Conservation (phyloP, 2,113 vertebrate genomes). For the Galeopterus variegatus region DNA sequence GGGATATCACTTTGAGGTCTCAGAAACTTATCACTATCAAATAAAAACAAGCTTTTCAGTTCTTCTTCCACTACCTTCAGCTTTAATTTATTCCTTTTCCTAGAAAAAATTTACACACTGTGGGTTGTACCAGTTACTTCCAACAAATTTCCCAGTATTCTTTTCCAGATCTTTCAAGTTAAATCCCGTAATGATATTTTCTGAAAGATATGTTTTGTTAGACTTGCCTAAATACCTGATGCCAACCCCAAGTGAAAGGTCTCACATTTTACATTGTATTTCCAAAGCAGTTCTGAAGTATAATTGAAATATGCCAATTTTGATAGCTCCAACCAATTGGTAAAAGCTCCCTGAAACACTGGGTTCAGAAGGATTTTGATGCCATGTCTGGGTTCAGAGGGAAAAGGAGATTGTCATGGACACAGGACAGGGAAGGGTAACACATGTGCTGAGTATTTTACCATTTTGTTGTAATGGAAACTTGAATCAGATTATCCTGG, state of each 20-base stretch:
- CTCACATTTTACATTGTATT: neutral
- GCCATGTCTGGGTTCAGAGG: neutral
- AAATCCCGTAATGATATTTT: neutral
- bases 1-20: neutral
- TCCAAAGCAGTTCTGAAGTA: conserved; percentile 4
- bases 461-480: neutral
- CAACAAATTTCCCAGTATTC: neutral
- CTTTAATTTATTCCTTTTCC: neutral
- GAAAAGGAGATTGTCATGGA: neutral
- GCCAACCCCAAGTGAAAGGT: neutral
- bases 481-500: neutral
- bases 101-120: conserved; percentile 18
- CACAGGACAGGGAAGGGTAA: neutral
- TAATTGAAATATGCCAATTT: neutral
- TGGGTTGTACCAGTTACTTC: neutral
- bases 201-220: conserved; percentile 15
- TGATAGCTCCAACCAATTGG: neutral
- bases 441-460: neutral
- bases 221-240: conserved; percentile 20
- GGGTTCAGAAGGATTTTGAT: neutral
- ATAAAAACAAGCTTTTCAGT: neutral
- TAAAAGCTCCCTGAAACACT: neutral
- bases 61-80: neutral
- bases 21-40: neutral
- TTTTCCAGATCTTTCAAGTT: neutral